These are phyloP conservation scores for Cyprinodon brontotheroides DNA, from an alignment of 2,113 vertebrate genomes.

Conservation along the genomic window DNA sequence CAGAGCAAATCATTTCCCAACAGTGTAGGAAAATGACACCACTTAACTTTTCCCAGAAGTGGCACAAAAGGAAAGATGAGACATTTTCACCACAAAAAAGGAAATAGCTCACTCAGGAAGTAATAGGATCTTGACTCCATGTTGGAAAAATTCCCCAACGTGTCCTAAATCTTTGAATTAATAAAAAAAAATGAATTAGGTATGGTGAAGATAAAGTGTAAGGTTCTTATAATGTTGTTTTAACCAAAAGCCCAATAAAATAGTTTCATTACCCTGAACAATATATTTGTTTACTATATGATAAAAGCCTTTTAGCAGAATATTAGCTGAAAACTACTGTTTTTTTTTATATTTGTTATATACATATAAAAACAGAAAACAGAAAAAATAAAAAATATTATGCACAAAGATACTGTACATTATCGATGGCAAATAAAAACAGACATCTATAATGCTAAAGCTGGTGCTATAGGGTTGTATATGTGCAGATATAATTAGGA, in stretches of 20 bases:
- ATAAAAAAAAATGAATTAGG: not conserved
- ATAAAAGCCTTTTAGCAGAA: no score
- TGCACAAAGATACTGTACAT: no score
- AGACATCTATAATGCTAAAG: no score
- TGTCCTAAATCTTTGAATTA: slow-evolving; percentile 13
- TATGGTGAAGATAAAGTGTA: not conserved
- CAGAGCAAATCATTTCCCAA: slow-evolving; percentile 48
- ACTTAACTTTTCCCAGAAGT: slow-evolving; percentile 40
- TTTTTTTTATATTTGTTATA: no score
- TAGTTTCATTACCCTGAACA: no score
- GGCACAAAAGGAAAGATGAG: slow-evolving; percentile 11
- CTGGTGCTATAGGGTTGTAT: no score
- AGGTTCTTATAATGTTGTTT: not conserved
- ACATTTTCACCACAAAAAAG: slow-evolving; percentile 40
- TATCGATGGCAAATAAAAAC: no score
- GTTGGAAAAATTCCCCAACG: slow-evolving; percentile 17
- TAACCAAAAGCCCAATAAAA: not conserved
- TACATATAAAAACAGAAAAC: no score
- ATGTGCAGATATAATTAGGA: no score
- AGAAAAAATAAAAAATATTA: no score
- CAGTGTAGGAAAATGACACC: slow-evolving; percentile 41
- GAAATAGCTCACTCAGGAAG: slow-evolving; percentile 27
- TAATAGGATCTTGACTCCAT: slow-evolving; percentile 22
- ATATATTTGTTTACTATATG: no score
- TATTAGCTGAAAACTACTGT: no score